Base-by-base conservation (phyloP, 2,797 vertebrate genomes). In the Alca torda region DNA sequence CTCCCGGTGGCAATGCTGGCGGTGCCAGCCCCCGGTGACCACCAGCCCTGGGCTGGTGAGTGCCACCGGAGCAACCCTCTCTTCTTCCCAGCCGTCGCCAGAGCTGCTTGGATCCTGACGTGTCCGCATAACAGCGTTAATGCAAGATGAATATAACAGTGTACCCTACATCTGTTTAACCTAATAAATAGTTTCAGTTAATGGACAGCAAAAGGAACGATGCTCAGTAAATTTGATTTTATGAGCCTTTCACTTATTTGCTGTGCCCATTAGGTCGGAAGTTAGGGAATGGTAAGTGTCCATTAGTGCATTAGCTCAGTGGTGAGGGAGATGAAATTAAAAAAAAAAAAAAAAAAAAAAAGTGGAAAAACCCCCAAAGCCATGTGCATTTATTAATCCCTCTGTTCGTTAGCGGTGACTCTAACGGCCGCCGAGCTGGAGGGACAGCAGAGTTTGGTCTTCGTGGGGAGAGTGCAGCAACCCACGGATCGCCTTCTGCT, bases 251-350 rank as follows among this genome's bases (percentile, higher is more conserved):
- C 86, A 56, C 72, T 95, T 94, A 92, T 96, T 96, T 95, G 91
- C 96, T 94, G 93, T 82, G 76, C 82, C 93, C 84, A 95, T 97
- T 96, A 96, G 94, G 78, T 93, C 56, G 28, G 92, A 96, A 95
- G 90, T 86, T 94, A 35, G 90, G 90, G 96, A 95, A 93, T 94
- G 85, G 79, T 85, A 80, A 94, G 81, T 87, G 87, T 94, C 92
- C 94, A 90, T 97, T 96, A 97, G 92, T 93, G 94, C 94, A 97
- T 97, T 95, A 96, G 90, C 93, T 95, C 93, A 63, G 83, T 43
- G 79, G 50, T 82, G 84, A 96, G 74, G 75, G 63, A 95, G 77
- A 39, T 69, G 85, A 87, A 80, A 57, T 81, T 24, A 54, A 83
- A 33, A 68, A 69, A 14, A 13, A 21, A 48, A 63, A 39, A n/a